A percentile compares a stretch with the other conserved stretches of the same genome.
Conservation (phyloP, 2,888 invertebrate species). For the Neoascia interrupta region DNA sequence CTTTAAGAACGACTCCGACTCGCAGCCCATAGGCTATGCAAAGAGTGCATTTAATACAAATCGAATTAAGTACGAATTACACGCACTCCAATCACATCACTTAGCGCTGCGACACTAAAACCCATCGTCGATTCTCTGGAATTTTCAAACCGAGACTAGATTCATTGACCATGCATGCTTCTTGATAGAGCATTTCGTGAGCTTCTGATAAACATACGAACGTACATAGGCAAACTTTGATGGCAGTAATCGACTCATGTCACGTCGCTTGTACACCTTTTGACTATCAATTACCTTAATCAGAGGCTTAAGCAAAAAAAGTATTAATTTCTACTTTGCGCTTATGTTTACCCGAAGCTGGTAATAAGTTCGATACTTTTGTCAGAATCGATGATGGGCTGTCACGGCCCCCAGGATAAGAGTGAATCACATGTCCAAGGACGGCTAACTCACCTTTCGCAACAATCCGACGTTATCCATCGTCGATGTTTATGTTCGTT, state of each 20-base stretch:
- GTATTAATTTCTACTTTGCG: no score
- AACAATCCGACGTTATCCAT: constrained; percentile 63
- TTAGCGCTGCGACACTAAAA: constrained; percentile 49
- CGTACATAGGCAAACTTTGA: constrained; percentile 11
- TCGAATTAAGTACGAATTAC: constrained; percentile 15
- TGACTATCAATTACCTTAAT: constrained; percentile 55
- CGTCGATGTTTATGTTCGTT: constrained; percentile 18
- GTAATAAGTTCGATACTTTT: not conserved
- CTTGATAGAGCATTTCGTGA: constrained; percentile 24
- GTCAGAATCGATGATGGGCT: constrained; percentile 33
- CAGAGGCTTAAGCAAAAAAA: constrained; percentile 25
- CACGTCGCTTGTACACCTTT: constrained; percentile 48
- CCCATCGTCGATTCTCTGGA: constrained; percentile 52
- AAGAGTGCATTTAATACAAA: constrained; percentile 38
- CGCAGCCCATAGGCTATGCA: constrained; percentile 70
- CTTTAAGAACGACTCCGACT: constrained; percentile 75
- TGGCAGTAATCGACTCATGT: constrained; percentile 26
- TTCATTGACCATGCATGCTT: constrained; percentile 23
- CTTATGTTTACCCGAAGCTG: not conserved
- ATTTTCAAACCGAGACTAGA: constrained; percentile 34
- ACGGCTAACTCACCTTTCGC: constrained; percentile 63
- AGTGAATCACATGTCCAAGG: constrained; percentile 14
- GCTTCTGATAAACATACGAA: constrained; percentile 33
- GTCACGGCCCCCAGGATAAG: constrained; percentile 11
- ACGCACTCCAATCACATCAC: constrained; percentile 42